Percentiles rank a stretch among this genome's conserved stretches.
Evolutionary conservation across 1,140 invertebrate genomes (phyloP).

Genomic region (Drosophila trapezifrons): DNA sequence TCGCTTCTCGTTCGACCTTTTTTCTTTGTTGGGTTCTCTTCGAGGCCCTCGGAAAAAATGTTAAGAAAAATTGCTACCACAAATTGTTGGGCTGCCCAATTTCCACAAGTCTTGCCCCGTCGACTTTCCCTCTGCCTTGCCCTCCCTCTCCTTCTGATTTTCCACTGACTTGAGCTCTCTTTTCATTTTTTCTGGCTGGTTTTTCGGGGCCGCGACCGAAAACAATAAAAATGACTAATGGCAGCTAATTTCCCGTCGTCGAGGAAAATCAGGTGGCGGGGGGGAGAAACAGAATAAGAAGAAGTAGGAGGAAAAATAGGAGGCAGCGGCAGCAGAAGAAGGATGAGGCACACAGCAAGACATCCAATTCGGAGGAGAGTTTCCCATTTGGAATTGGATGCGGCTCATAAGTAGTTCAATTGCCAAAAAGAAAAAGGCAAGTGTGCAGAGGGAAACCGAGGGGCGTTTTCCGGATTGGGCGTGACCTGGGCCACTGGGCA

Average conservation of each 20-base stretch:
- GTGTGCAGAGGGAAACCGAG: slow-evolving; percentile 12
- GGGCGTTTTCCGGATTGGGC: slow-evolving; percentile 45
- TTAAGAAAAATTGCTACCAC: slow-evolving; percentile 77
- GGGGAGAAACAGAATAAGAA: not conserved
- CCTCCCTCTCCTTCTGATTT: slow-evolving; percentile 21
- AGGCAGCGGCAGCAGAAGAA: not conserved
- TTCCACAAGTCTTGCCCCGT: slow-evolving; percentile 45
- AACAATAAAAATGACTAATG: slow-evolving; percentile 83
- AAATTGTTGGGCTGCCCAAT: slow-evolving; percentile 80
- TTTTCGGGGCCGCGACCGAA: slow-evolving; percentile 68
- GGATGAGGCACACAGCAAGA: slow-evolving; percentile 14
- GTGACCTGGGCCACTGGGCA: slow-evolving; percentile 34
- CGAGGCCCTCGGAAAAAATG: slow-evolving; percentile 38
- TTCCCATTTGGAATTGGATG: slow-evolving; percentile 61
- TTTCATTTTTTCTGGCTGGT: slow-evolving; percentile 16
- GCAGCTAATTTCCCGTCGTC: slow-evolving; percentile 80
- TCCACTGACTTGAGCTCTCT: not conserved
- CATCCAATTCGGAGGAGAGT: slow-evolving; percentile 44
- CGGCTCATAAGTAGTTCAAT: slow-evolving; percentile 54
- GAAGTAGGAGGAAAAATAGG: not conserved
- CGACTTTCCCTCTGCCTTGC: no score
- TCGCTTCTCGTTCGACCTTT: slow-evolving; percentile 63
- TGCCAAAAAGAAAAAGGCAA: slow-evolving; percentile 28
- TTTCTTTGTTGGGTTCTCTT: slow-evolving; percentile 20
- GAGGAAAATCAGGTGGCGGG: slow-evolving; percentile 14